Conservation (phyloP, 2,797 vertebrate species). For the Lithobates pipiens region DNA sequence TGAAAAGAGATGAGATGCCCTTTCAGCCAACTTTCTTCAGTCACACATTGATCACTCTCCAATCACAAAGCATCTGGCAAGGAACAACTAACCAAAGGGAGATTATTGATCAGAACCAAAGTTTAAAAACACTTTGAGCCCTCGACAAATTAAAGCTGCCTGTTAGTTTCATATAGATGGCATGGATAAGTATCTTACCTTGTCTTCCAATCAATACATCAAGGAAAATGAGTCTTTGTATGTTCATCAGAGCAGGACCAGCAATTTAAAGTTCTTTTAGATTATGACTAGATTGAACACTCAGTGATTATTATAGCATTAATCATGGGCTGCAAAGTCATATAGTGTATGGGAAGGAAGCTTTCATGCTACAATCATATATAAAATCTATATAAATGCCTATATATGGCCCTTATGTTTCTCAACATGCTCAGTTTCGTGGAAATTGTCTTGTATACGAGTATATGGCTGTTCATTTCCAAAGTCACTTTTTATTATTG, state of each 20-base stretch:
- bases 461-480: no score
- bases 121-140: slow-evolving; percentile 51
- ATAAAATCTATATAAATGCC: no score
- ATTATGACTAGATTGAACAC: slow-evolving; percentile 10
- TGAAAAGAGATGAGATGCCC: slow-evolving; percentile 7
- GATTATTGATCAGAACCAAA: slow-evolving; percentile 49
- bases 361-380: no score
- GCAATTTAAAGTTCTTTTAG: slow-evolving; percentile 8
- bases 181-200: slow-evolving; percentile 38
- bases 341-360: no score
- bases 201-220: slow-evolving; percentile 35
- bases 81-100: slow-evolving; percentile 30
- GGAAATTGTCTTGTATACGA: no score
- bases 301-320: background rate
- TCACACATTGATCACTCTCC: slow-evolving; percentile 18
- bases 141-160: slow-evolving; percentile 48
- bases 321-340: background rate
- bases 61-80: slow-evolving; percentile 33
- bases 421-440: no score
- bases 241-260: background rate
- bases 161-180: slow-evolving; percentile 29
- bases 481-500: no score
- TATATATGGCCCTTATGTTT: no score
- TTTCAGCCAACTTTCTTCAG: slow-evolving; percentile 8
- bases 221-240: slow-evolving; percentile 23